phyloP scores from a whole-genome alignment of 2,797 vertebrate genomes.

The Falco berigora region DNA sequence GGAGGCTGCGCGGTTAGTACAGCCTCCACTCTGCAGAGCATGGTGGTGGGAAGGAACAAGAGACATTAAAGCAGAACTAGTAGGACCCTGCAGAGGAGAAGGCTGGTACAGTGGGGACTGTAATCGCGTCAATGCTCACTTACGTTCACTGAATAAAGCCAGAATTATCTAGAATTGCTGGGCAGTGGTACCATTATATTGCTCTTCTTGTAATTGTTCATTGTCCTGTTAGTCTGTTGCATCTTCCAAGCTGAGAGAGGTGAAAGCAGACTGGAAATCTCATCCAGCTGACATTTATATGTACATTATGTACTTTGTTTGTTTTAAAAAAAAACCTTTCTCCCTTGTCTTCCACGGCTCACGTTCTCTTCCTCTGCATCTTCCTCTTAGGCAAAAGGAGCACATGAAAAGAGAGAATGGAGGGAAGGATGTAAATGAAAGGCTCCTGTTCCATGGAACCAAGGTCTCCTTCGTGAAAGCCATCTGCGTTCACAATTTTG shows the following conservation, averaged over 20 bases:
- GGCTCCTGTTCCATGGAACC: conserved; percentile 81
- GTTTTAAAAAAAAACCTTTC: not conserved
- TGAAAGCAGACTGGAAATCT: not conserved
- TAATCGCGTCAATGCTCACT: not conserved
- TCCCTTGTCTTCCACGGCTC: not conserved
- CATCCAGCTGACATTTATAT: not conserved
- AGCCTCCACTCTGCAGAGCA: not conserved
- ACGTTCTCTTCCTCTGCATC: not conserved
- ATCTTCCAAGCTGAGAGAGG: not conserved
- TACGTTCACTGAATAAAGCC: not conserved
- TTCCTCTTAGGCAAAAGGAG: conserved; percentile 77
- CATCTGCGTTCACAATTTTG: conserved; percentile 84
- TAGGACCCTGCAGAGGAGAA: not conserved
- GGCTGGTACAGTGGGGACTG: not conserved
- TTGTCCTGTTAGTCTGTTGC: not conserved
- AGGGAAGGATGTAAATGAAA: conserved; percentile 69
- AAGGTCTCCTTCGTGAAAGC: not conserved
- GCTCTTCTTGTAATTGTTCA: not conserved
- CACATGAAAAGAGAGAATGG: conserved; percentile 76
- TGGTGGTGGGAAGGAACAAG: not conserved
- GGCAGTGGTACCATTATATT: not conserved
- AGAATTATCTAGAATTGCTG: not conserved
- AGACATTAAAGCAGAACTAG: not conserved
- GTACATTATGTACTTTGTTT: not conserved
- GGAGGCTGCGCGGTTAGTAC: not conserved